Evolutionary conservation across 2,113 vertebrate species (phyloP), one percentile per base, ranked within the genome.

Genomic region (Nothoprocta pentlandii): DNA sequence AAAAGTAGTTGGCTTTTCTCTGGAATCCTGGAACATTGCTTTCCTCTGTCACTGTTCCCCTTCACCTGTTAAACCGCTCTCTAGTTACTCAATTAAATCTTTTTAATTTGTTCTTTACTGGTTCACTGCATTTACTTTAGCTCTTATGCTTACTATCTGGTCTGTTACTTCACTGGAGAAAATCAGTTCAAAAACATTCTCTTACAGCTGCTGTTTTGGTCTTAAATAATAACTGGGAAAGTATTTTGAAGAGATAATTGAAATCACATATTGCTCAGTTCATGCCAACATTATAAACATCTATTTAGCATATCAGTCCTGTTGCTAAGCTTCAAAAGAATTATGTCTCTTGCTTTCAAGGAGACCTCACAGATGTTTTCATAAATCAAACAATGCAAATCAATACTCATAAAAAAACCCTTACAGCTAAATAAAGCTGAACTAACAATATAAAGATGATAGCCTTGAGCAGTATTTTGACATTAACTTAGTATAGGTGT

Each of bases 161-260:
- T 17, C 23, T 92, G 12, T 21, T 34, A 73, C 17, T 10, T 83
- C 53, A 56, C 53, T 46, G 41, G 39, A 80, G 67, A 90, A 93
- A 91, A 95, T 77, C 3, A 2, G 36, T 90, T 94, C 66, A 89
- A 53, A 93, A 94, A 76, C 39, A 67, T 74, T 89, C 11, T 96
- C 13, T n/a, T 93, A 34, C 41, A 89, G 42, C 12, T 87, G 49
- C 44, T 84, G 32, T 80, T 75, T 47, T 66, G 47, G 32, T 92
- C 89, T 93, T 90, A 91, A 88, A 84, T 46, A 95, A 85, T 94
- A 90, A 83, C 71, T 73, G 16, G 30, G 67, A 83, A 90, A 80
- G 20, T 42, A 71, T 83, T 82, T 78, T 92, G 49, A 90, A 92
- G 36, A 77, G 36, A 68, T 91, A 95, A 94, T 89, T 90, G 70